Percentiles rank a stretch among this genome's conserved stretches.
Evolutionary conservation across 2,797 vertebrate species (phyloP).

Genomic region (Perodicticus potto): DNA sequence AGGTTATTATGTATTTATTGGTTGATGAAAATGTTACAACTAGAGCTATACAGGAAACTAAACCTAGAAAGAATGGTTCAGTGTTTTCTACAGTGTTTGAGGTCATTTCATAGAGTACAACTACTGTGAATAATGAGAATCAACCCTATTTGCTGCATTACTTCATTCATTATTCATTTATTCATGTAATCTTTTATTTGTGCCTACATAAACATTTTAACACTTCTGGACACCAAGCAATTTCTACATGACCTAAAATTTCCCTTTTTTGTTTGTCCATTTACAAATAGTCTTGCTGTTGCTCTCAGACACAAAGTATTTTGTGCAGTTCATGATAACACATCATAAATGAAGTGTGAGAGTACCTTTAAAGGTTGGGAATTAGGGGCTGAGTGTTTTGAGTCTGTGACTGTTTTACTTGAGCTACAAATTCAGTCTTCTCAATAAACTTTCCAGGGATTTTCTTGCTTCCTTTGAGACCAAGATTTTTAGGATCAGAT

Average conservation of each 20-base stretch:
- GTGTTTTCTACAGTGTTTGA: not conserved
- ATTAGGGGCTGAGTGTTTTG: conserved; percentile 9
- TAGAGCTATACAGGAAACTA: not conserved
- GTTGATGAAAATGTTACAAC: conserved; percentile 34
- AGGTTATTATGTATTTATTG: not conserved
- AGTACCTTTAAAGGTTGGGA: conserved; percentile 55
- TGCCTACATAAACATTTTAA: conserved; percentile 53
- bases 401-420: conserved; percentile 20
- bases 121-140: not conserved
- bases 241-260: conserved; percentile 11
- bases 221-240: not conserved
- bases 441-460: conserved; percentile 43
- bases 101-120: not conserved
- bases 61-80: not conserved
- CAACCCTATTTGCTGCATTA: not conserved
- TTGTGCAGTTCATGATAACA: conserved; percentile 47
- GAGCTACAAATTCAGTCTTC: not conserved
- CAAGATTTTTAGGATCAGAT: conserved; percentile 33
- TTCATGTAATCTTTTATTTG: not conserved
- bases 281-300: not conserved
- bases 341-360: conserved; percentile 36
- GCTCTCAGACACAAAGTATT: conserved; percentile 11
- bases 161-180: conserved; percentile 33
- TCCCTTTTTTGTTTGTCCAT: not conserved
- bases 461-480: conserved; percentile 42